Conservation (phyloP, 2,888 invertebrate genomes). For the Leptura quadrifasciata region DNA sequence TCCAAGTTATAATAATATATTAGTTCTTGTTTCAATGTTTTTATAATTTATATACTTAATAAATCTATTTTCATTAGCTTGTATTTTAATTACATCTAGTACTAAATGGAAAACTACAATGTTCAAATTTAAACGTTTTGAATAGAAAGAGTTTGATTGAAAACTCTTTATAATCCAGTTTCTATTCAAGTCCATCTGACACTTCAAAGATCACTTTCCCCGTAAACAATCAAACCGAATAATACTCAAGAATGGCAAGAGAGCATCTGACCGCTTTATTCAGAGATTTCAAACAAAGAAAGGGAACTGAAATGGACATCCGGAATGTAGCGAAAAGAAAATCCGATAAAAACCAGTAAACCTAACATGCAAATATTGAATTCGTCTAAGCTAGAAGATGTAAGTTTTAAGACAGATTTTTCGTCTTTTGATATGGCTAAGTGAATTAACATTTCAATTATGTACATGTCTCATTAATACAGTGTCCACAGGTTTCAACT, state of each 20-base stretch:
- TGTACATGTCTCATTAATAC: too few relatives aligned
- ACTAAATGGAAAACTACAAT: too few relatives aligned
- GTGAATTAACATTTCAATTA: background rate
- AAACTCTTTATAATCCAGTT: background rate
- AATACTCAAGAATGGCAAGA: slow-evolving; percentile 15
- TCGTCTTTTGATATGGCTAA: background rate
- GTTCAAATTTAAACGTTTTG: too few relatives aligned
- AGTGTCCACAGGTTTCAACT: too few relatives aligned
- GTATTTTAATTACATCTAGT: too few relatives aligned
- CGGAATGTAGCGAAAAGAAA: slow-evolving; percentile 18
- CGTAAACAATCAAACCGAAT: slow-evolving; percentile 22
- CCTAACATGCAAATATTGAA: background rate
- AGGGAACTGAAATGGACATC: slow-evolving; percentile 20
- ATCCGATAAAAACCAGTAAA: slow-evolving; percentile 12
- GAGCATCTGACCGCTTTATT: slow-evolving; percentile 32
- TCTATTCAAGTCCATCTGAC: slow-evolving; percentile 24
- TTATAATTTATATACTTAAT: too few relatives aligned
- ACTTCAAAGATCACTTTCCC: slow-evolving; percentile 32
- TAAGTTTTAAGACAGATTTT: background rate
- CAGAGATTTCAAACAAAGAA: slow-evolving; percentile 30
- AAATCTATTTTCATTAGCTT: too few relatives aligned
- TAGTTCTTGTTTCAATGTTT: too few relatives aligned
- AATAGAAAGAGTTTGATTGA: background rate
- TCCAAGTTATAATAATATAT: too few relatives aligned
- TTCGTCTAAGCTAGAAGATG: background rate